These are phyloP conservation scores for Limnephilus marmoratus DNA, from an alignment of 2,888 invertebrate genomes.

Conservation along the genomic window DNA sequence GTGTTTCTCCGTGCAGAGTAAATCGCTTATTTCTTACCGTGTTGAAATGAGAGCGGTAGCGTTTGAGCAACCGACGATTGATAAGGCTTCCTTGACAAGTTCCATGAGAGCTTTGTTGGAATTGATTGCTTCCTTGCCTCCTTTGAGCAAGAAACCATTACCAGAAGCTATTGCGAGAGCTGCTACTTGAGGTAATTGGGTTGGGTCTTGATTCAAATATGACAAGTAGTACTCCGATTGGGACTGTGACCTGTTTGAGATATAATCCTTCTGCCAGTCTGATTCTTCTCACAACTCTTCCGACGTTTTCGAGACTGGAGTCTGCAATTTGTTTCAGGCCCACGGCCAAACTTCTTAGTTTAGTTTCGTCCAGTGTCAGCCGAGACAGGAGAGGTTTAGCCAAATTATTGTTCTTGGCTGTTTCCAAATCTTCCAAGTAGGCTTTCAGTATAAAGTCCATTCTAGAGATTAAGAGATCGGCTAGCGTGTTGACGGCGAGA, in stretches of 20 bases:
- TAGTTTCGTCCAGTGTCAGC: slow-evolving; percentile 89
- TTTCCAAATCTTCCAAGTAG: slow-evolving; percentile 91
- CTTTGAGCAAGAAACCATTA: slow-evolving; percentile 96
- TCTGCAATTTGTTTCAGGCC: slow-evolving; percentile 97
- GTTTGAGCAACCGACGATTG: slow-evolving; percentile 88
- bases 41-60: slow-evolving; percentile 96
- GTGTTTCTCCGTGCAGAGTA: slow-evolving; percentile 95
- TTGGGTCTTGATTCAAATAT: slow-evolving; percentile 99
- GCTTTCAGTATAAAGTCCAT: slow-evolving; percentile 92
- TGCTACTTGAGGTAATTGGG: slow-evolving; percentile 97
- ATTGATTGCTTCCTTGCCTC: slow-evolving; percentile 96
- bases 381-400: slow-evolving; percentile 90
- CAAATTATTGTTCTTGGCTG: slow-evolving; percentile 87
- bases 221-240: slow-evolving; percentile 97
- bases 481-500: slow-evolving; percentile 90
- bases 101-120: slow-evolving; percentile 95
- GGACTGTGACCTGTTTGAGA: slow-evolving; percentile 95
- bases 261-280: slow-evolving; percentile 90
- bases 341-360: slow-evolving; percentile 89
- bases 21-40: slow-evolving; percentile 96
- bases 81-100: slow-evolving; percentile 93
- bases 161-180: slow-evolving; percentile 97
- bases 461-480: slow-evolving; percentile 88
- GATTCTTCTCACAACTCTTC: slow-evolving; percentile 83
- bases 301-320: slow-evolving; percentile 87